Base-by-base conservation (phyloP, 2,888 invertebrate species). In the Euspilapteryx auroguttella region DNA sequence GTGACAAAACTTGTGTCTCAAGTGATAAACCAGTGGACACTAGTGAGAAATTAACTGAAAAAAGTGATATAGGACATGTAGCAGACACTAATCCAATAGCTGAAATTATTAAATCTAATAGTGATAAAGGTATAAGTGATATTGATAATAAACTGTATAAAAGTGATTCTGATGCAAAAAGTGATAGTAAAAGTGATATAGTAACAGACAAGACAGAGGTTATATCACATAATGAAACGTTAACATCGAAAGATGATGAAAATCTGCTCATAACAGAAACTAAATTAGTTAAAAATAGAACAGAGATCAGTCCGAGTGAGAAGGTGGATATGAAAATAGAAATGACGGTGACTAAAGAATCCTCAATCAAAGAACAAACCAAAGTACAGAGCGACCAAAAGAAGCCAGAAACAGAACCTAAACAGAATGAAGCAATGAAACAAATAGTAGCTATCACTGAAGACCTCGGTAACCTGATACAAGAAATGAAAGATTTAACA, bases 401-500 rank as follows among this genome's bases (percentile, higher is more conserved):
- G 32, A 39, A 39, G 37, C 31, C 17, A 20, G 12, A 25, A 24
- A 15, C 21, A 26, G 21, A 31, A 24, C 22, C 13, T 24, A 6
- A n/a, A n/a, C n/a, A n/a, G n/a, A n/a, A 44, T 23, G 46, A 49
- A 34, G 50, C 64, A 21, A 51, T 69, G 47, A 50, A 56, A 34
- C 49, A 68, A 39, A 56, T 78, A 25, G 61, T 59, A 42, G 54
- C 55, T 12, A 55, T 66, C 22, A 61, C 65, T 8, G 58, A 75
- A 37, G 66, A 75, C 33, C 47, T 79, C 33, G 62, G 66, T 11
- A 56, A 65, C 33, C 47, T 76, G 2, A 64, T 66, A 31, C 53
- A 64, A 37, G 64, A 66, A 37, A 66, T 68, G 52, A 57, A 50
- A 33, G 58, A 54, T 39, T 37, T 66, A 36, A 51, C 66, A 4